Evolutionary conservation across 1,140 invertebrate genomes (phyloP), one percentile per base, ranked within the genome.

Genomic region (Bicyclus anynana): DNA sequence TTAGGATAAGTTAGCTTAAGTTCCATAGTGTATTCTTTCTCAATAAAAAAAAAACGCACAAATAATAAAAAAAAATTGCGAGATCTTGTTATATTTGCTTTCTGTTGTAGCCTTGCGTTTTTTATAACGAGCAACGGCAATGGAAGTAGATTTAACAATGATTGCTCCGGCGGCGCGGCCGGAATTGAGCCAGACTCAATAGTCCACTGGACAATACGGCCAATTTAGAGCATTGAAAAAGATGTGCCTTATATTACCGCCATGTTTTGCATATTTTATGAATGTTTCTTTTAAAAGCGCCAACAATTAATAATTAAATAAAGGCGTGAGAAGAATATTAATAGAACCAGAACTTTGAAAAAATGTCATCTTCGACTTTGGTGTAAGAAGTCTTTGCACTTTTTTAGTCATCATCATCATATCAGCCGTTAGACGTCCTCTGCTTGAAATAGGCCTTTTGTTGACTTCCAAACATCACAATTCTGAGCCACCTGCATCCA

Each of bases 111-210:
- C 6, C 29, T 26, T 29, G 35, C n/a, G 29, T 23, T 40, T 51
- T 51, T 51, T 51, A 16, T 44, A 18, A 21, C 42, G 42, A 16
- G 9, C 42, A 13, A 2, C 42, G n/a, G 12, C 61, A 47, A 58
- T 65, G 66, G 66, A 76, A 79, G 77, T 75, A 59, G 69, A 53
- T 52, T 59, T 70, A 66, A 76, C 71, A 66, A 80, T 67, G 63
- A 55, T 44, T 54, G 59, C 44, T 40, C 58, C 57, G 56, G 47
- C 57, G 62, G 50, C 51, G 58, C 63, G 35, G 65, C 42, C 59
- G 47, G 65, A 65, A 73, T 73, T 61, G 59, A 71, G 58, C 60
- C 44, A 67, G 57, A 63, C 55, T 69, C 53, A 68, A 66, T 65
- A 59, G 62, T 51, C 59, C 53, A 29, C 26, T 48, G 55, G 56